Evolutionary conservation across 2,797 vertebrate species (phyloP).

Genomic region (Melanotaenia maccullochi): DNA sequence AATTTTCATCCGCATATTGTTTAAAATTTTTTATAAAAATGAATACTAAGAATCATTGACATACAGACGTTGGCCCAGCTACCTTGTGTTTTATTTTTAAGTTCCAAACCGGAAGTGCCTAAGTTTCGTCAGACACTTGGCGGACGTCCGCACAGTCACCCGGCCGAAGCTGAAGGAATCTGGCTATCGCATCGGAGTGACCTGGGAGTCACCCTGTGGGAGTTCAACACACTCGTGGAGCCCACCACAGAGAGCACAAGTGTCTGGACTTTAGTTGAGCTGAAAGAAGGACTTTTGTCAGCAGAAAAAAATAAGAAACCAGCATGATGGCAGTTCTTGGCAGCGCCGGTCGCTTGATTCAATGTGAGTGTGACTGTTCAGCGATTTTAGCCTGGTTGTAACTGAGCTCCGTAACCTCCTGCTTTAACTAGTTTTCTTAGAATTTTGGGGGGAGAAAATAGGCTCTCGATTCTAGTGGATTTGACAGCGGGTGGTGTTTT

Average conservation of each 20-base stretch:
- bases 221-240: neutral
- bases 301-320: neutral
- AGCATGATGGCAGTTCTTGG: conserved; percentile 74
- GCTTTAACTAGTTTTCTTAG: conserved; percentile 3
- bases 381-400: conserved; percentile 14
- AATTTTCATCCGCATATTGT: too few relatives aligned
- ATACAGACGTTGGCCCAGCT: neutral
- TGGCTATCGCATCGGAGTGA: neutral
- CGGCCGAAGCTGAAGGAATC: conserved; percentile 61
- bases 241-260: neutral
- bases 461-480: neutral
- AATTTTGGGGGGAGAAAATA: too few relatives aligned
- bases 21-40: too few relatives aligned
- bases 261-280: neutral
- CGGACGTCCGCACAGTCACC: neutral
- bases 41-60: too few relatives aligned
- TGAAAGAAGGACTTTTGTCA: neutral
- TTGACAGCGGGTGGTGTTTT: neutral
- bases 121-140: fast-evolving
- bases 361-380: conserved; percentile 71
- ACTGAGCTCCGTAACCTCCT: neutral
- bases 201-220: neutral
- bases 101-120: neutral
- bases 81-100: conserved; percentile 40
- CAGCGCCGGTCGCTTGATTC: conserved; percentile 69